Base-by-base conservation (phyloP, 1,140 invertebrate genomes). In the Bilobella aurantiaca region DNA sequence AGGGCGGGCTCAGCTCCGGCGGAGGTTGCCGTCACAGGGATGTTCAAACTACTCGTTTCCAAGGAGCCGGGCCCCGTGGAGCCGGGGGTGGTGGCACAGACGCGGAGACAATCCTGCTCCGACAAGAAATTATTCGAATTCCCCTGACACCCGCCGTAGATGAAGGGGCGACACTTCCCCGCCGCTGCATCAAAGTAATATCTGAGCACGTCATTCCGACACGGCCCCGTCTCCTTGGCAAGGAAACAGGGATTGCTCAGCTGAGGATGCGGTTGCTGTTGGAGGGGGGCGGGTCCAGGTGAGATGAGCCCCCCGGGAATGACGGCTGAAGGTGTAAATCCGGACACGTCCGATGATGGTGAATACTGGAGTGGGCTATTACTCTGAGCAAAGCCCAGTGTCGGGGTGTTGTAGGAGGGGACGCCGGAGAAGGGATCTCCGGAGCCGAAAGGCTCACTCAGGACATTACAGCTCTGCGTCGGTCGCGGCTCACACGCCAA, bases 91-190 rank as follows among this genome's bases (percentile, higher is more conserved):
- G n/a, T n/a, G n/a, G n/a, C n/a, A n/a, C n/a, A n/a, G n/a, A n/a
- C n/a, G n/a, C n/a, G n/a, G n/a, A n/a, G n/a, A n/a, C n/a, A n/a
- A n/a, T n/a, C n/a, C n/a, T n/a, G n/a, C n/a, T n/a, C n/a, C n/a
- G n/a, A n/a, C n/a, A n/a, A n/a, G n/a, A n/a, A n/a, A n/a, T n/a
- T n/a, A n/a, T n/a, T n/a, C n/a, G n/a, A n/a, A n/a, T n/a, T n/a
- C n/a, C 69, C 70, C 58, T 69, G 63, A 60, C 71, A 72, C 1
- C 71, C 71, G 21, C 71, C 71, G 49, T 63, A 72, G 66, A 72
- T 72, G 53, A 72, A 72, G 3, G 68, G 68, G 46, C 66, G 30
- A 29, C 71, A 72, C 59, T 64, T 66, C 16, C 59, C 47, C 1
- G 62, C 23, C 5, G 12, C 46, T 3, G 49, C 18, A 42, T 73